Evolutionary conservation across 1,140 invertebrate genomes (phyloP).

Genomic region (Caenorhabditis latens): DNA sequence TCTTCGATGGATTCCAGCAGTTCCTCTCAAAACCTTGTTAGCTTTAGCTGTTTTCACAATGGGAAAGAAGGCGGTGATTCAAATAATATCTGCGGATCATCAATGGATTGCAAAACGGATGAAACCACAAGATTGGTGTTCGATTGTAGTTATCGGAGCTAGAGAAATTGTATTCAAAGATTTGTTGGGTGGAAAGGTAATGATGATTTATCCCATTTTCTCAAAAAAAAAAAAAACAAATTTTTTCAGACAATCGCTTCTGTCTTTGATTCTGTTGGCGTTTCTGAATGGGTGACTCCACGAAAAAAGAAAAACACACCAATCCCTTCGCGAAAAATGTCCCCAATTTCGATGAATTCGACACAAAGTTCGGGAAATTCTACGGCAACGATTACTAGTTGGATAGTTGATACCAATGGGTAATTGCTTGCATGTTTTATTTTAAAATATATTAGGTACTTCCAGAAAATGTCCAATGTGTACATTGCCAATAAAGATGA

Average conservation of each 20-base stretch:
- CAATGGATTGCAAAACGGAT: background rate
- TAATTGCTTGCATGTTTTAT: background rate
- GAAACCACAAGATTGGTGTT: constrained; percentile 9
- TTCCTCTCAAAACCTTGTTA: background rate
- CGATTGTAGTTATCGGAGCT: constrained; percentile 23
- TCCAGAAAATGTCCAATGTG: constrained; percentile 34
- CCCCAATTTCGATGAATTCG: background rate
- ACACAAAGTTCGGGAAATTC: background rate
- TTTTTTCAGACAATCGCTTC: constrained; percentile 23
- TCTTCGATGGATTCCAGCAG: background rate
- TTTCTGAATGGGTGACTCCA: background rate
- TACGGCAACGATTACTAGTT: background rate
- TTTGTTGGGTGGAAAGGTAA: constrained; percentile 1
- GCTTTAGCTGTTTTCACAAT: constrained; percentile 18
- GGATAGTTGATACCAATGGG: constrained; percentile 49
- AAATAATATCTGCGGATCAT: background rate
- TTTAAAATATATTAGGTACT: background rate
- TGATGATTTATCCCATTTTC: no score
- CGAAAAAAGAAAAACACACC: background rate
- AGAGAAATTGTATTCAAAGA: background rate
- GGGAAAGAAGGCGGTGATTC: constrained; percentile 5
- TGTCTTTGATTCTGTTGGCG: constrained; percentile 10
- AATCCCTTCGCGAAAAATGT: background rate
- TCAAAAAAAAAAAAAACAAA: background rate
- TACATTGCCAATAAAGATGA: constrained; percentile 11